Conservation (phyloP, 2,797 vertebrate genomes). For the Smutsia gigantea region DNA sequence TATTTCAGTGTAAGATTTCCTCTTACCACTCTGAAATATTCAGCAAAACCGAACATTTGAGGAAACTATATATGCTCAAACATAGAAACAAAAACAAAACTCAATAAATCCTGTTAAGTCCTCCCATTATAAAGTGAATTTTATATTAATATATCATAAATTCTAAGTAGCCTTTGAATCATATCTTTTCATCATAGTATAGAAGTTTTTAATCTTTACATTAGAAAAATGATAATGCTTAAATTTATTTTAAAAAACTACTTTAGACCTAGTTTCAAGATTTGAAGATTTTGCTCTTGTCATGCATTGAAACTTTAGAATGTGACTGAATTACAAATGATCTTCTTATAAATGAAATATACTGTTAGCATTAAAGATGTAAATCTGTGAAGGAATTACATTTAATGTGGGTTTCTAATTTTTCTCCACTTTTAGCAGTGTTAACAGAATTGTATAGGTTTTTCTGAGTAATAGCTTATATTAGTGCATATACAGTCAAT, state of each 20-base stretch:
- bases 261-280: slow-evolving; percentile 40
- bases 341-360: slow-evolving; percentile 23
- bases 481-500: background rate
- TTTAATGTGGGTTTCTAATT: background rate
- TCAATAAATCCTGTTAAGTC: background rate
- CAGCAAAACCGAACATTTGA: slow-evolving; percentile 20
- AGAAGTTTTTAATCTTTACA: slow-evolving; percentile 34
- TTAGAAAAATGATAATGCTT: slow-evolving; percentile 25
- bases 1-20: slow-evolving; percentile 40
- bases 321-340: slow-evolving; percentile 35
- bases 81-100: background rate
- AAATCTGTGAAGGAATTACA: slow-evolving; percentile 10
- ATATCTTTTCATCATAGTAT: slow-evolving; percentile 6
- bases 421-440: slow-evolving; percentile 7
- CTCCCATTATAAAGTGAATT: slow-evolving; percentile 44
- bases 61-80: background rate
- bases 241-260: slow-evolving; percentile 47
- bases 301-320: background rate
- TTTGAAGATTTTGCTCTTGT: slow-evolving; percentile 24
- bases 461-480: slow-evolving; percentile 30
- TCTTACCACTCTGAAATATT: background rate
- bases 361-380: background rate
- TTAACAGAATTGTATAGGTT: background rate
- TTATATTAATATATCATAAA: slow-evolving; percentile 6
- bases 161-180: slow-evolving; percentile 47